Conservation (phyloP, 2,113 vertebrate genomes). For the Triplophysa tibetana region DNA sequence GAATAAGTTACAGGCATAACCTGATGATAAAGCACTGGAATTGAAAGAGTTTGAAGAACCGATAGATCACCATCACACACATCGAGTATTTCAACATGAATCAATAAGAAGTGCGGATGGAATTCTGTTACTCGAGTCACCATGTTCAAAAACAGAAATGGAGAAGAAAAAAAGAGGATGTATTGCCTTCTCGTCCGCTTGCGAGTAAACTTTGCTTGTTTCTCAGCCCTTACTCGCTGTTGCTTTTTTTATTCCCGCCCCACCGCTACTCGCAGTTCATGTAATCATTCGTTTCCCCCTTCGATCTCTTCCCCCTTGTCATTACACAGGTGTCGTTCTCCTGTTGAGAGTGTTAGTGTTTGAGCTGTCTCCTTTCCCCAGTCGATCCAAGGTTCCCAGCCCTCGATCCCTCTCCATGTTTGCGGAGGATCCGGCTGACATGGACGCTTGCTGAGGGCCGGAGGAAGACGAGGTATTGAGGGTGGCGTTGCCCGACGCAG, state of each 20-base stretch:
- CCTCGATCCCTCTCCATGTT: constrained; percentile 79
- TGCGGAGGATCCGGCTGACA: constrained; percentile 64
- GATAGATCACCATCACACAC: constrained; percentile 72
- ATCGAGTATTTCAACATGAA: constrained; percentile 66
- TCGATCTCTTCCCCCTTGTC: neutral
- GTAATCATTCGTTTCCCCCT: neutral
- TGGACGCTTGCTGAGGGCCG: constrained; percentile 62
- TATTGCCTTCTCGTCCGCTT: constrained; percentile 40
- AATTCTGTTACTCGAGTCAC: constrained; percentile 68
- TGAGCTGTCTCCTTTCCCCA: constrained; percentile 76
- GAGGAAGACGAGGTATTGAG: constrained; percentile 78
- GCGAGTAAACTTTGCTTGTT: constrained; percentile 33
- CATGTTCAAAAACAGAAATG: constrained; percentile 58
- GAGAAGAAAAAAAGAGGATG: constrained; percentile 51
- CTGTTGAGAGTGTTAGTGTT: constrained; percentile 91
- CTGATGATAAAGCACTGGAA: constrained; percentile 66
- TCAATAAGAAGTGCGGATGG: constrained; percentile 64
- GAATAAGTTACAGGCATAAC: constrained; percentile 67
- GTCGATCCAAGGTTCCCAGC: constrained; percentile 57
- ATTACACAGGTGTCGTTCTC: constrained; percentile 86
- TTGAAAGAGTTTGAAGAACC: constrained; percentile 62
- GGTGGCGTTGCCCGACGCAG: constrained; percentile 63
- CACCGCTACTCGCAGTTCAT: constrained; percentile 1
- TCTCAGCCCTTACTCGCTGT: constrained; percentile 44
- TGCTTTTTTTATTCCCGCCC: neutral